Evolutionary conservation across 2,888 invertebrate genomes (phyloP), one percentile per base, ranked within the genome.

Genomic region (Folsomia manolachei): DNA sequence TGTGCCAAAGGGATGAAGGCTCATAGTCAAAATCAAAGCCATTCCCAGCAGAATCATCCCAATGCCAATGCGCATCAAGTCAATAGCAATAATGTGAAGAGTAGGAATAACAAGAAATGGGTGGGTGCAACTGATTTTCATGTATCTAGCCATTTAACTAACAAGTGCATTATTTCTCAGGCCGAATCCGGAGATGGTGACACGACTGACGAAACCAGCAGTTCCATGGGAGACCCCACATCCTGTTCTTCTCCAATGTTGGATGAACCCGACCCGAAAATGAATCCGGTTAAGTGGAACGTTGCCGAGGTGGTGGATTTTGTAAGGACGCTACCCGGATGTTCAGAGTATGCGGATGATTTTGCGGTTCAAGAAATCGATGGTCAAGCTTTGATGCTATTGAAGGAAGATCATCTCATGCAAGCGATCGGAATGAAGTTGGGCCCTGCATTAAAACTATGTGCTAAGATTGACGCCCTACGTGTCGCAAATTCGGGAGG

Each of bases 281-380:
- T 88, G 21, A 88, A 89, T 83, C 89, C 89, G 21, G 83, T 88
- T 23, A 89, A 89, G 82, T 90, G 90, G 90, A 89, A 81, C 72
- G 84, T 83, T 74, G 82, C 72, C 82, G 83, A 79, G 74, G 79
- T 79, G 26, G 78, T 91, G 82, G 94, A 95, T 71, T 87, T 97
- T 82, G 94, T 97, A 81, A 89, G 91, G 79, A 90, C 89, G 81
- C 87, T 97, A 72, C 95, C 94, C 0, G 97, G 96, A 0, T 96
- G 96, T 83, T 89, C 91, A 9, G 91, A 92, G 80, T 96, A 96
- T 83, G 96, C 95, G 0, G 95, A 96, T 82, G 96, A 96, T 83
- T 97, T 97, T 85, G 89, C 91, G 14, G 90, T 92, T 82, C 96
- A 97, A 84, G 97, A 97, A 85, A 96, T 97, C 81, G 97, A 97